Conservation (phyloP, 37 sponge, comb jelly and placozoan genomes). For the Crambe crambe region DNA sequence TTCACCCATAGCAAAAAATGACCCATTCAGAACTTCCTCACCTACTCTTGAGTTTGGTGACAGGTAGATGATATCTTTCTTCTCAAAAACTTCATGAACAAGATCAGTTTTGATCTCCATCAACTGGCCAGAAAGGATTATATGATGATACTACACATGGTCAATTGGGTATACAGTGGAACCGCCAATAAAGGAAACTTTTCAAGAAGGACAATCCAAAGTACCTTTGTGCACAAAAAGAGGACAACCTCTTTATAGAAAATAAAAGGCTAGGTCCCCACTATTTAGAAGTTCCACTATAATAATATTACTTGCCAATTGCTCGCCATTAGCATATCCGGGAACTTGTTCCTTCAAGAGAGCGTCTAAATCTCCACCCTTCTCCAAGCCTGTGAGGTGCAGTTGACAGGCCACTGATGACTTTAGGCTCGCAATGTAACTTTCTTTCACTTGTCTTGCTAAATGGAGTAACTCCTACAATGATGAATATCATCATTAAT, state of each 20-base stretch:
- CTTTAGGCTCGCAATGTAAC: not conserved
- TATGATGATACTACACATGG: too few relatives aligned
- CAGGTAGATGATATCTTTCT: not conserved
- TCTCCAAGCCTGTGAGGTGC: not conserved
- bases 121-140: not conserved
- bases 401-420: not conserved
- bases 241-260: too few relatives aligned
- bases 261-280: too few relatives aligned
- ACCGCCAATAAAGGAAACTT: too few relatives aligned
- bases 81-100: not conserved
- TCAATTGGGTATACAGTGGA: too few relatives aligned
- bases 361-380: not conserved
- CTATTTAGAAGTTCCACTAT: too few relatives aligned
- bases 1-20: not conserved
- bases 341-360: not conserved
- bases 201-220: too few relatives aligned
- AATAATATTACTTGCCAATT: not conserved
- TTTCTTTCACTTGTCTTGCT: not conserved
- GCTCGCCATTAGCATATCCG: not conserved
- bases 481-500: too few relatives aligned
- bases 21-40: not conserved
- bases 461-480: not conserved
- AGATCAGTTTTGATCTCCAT: not conserved
- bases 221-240: too few relatives aligned
- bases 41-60: not conserved